Percentiles rank a stretch among this genome's conserved stretches.
Conservation (phyloP, 2,797 vertebrate species). For the Girardinus metallicus region DNA sequence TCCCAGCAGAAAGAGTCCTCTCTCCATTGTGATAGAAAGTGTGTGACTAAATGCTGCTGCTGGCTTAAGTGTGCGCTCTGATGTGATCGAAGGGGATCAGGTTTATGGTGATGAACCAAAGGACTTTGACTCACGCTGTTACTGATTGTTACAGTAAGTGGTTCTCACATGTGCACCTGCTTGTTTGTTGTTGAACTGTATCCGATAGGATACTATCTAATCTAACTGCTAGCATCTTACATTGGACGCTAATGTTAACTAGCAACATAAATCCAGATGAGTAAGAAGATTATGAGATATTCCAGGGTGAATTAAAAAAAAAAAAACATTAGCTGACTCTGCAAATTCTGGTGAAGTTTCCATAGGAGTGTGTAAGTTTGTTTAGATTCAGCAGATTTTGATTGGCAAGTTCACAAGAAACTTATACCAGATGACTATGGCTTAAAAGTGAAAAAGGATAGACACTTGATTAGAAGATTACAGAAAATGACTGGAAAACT, state of each 20-base stretch:
- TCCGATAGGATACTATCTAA: neutral
- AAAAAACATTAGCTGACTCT: neutral
- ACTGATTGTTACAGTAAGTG: constrained; percentile 25
- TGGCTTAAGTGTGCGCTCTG: constrained; percentile 37
- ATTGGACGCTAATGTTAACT: neutral
- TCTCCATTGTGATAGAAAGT: constrained; percentile 46
- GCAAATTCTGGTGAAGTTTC: neutral
- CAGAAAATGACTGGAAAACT: neutral
- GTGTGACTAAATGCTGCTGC: constrained; percentile 3
- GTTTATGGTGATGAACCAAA: constrained; percentile 34
- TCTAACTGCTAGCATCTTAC: neutral
- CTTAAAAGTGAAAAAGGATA: neutral
- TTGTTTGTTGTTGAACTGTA: neutral
- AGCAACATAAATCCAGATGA: neutral
- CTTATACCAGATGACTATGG: neutral
- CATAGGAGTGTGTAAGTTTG: neutral
- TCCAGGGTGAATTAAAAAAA: neutral
- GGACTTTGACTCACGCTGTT: constrained; percentile 56
- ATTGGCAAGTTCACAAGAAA: neutral
- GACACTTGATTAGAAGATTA: neutral
- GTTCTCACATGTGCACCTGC: neutral
- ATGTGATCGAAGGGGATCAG: constrained; percentile 44
- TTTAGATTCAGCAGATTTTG: neutral
- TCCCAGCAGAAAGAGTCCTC: constrained; percentile 51
- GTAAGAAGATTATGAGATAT: neutral